These are phyloP conservation scores for Sicus ferrugineus DNA, from an alignment of 2,888 invertebrate species.

Conservation along the genomic window DNA sequence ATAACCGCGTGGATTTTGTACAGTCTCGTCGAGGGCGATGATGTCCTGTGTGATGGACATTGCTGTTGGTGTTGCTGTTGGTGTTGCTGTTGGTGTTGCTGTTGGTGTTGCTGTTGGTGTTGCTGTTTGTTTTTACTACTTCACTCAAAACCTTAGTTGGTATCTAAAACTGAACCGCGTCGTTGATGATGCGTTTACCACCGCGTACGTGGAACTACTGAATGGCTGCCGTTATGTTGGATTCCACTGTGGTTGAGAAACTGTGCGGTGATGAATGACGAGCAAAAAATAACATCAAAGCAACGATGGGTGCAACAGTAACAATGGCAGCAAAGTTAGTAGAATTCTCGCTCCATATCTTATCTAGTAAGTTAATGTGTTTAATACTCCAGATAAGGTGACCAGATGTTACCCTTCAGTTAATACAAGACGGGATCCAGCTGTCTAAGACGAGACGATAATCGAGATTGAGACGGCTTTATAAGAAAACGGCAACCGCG, in stretches of 20 bases:
- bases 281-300: slow-evolving; percentile 27
- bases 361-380: slow-evolving; percentile 12
- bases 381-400: slow-evolving; percentile 12
- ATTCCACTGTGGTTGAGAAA: neutral
- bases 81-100: slow-evolving; percentile 9
- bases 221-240: slow-evolving; percentile 10
- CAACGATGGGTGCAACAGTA: slow-evolving; percentile 29
- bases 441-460: no score
- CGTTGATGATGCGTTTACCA: slow-evolving; percentile 21
- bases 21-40: slow-evolving; percentile 30
- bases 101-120: slow-evolving; percentile 3
- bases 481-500: no score
- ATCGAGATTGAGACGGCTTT: no score
- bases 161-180: neutral
- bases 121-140: neutral
- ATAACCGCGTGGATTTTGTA: slow-evolving; percentile 30
- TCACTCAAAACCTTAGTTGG: neutral
- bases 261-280: slow-evolving; percentile 13
- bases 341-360: neutral
- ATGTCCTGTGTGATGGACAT: slow-evolving; percentile 39
- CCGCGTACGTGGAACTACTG: slow-evolving; percentile 35
- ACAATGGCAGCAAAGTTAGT: slow-evolving; percentile 15
- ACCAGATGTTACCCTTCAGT: no score
- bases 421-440: no score
- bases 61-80: neutral